Conservation (phyloP, 2,888 invertebrate species). For the Spatulosminthurus flaviceps region DNA sequence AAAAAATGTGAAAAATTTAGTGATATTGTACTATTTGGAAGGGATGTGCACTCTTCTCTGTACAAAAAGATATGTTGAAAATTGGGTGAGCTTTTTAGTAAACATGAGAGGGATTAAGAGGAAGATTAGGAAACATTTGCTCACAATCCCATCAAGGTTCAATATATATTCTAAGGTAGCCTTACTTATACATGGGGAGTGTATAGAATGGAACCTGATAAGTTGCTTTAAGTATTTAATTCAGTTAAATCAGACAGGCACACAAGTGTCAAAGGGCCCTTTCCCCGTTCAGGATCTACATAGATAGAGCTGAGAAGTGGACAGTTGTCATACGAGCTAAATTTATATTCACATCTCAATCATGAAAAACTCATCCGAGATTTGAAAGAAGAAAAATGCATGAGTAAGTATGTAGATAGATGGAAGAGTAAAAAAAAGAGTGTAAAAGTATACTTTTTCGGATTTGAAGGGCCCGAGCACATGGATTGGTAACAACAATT, state of each 20-base stretch:
- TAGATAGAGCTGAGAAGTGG: slow-evolving; percentile 25
- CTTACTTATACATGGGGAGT: too few relatives aligned
- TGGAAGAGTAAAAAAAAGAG: too few relatives aligned
- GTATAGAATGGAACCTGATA: neutral
- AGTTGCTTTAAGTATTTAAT: slow-evolving; percentile 15
- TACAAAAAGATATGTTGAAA: neutral
- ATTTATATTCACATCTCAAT: slow-evolving; percentile 12
- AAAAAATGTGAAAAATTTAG: too few relatives aligned
- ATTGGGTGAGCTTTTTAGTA: slow-evolving; percentile 28
- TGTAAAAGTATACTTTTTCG: too few relatives aligned
- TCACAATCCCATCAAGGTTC: neutral
- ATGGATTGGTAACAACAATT: too few relatives aligned
- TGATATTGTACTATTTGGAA: too few relatives aligned
- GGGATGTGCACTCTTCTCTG: neutral
- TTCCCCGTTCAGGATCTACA: too few relatives aligned
- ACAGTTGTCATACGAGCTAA: slow-evolving; percentile 1
- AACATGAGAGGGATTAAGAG: neutral
- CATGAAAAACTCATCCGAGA: neutral
- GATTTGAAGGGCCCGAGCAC: too few relatives aligned
- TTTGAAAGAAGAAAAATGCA: slow-evolving; percentile 1
- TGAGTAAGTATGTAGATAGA: too few relatives aligned
- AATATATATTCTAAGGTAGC: neutral
- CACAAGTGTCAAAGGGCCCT: neutral
- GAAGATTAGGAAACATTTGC: slow-evolving; percentile 11
- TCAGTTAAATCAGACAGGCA: neutral